Evolutionary conservation across 2,888 invertebrate genomes (phyloP).

Genomic region (Norana najaformis): DNA sequence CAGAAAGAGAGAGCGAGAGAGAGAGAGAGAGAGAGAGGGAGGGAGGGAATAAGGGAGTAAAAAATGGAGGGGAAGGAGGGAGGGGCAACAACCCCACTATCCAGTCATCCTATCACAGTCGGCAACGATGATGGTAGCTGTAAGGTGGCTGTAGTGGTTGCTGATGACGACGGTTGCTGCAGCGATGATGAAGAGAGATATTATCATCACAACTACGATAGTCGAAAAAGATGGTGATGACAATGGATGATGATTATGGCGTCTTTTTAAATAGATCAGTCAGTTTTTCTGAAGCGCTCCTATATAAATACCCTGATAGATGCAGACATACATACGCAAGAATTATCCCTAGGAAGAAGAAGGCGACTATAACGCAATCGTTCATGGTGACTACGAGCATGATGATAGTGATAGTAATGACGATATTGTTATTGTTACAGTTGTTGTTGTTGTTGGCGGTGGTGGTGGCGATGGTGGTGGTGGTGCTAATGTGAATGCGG

Average conservation of each 20-base stretch:
- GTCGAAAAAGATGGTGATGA: too few species aligned
- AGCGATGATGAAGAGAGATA: background rate
- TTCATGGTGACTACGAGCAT: background rate
- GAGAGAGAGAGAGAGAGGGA: background rate
- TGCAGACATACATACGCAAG: too few species aligned
- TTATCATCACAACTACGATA: too few species aligned
- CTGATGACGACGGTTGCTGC: background rate
- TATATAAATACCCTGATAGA: too few species aligned
- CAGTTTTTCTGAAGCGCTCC: too few species aligned
- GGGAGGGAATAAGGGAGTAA: too few species aligned
- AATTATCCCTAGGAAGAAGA: too few species aligned
- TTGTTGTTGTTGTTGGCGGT: background rate
- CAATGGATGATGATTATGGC: too few species aligned
- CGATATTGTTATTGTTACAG: too few species aligned
- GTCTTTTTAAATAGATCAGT: too few species aligned
- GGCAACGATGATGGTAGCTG: background rate
- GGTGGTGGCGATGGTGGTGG: background rate
- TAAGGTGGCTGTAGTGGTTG: background rate
- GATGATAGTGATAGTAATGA: background rate
- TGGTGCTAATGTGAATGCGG: too few species aligned
- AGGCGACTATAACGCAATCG: too few species aligned
- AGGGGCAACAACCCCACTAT: background rate
- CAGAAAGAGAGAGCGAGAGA: background rate
- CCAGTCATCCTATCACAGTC: background rate
- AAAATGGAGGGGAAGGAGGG: background rate